phyloP scores from a whole-genome alignment of 2,888 invertebrate species.

The Polydrusus cervinus region DNA sequence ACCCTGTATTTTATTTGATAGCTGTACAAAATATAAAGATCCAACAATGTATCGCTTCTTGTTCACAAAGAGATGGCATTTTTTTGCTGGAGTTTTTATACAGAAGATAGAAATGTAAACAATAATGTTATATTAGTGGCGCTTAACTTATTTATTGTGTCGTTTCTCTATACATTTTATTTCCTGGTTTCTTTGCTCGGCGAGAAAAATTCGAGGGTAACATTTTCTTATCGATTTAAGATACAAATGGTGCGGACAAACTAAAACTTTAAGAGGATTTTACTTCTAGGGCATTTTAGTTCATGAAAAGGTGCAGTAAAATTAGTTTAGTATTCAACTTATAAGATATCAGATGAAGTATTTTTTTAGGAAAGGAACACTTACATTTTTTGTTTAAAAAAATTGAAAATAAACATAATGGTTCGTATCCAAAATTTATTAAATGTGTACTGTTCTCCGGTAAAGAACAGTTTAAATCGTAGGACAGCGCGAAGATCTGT shows the following conservation, averaged over 20 bases:
- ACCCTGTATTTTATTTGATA: too few species aligned
- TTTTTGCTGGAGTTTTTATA: too few species aligned
- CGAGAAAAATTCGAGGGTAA: too few species aligned
- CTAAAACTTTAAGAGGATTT: slow-evolving; percentile 49
- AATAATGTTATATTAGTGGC: too few species aligned
- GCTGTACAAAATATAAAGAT: too few species aligned
- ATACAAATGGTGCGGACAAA: slow-evolving; percentile 30
- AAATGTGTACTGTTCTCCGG: slow-evolving; percentile 24
- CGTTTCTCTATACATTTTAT: too few species aligned
- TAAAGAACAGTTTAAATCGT: slow-evolving; percentile 27
- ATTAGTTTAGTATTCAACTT: slow-evolving; percentile 12
- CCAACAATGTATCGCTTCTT: too few species aligned
- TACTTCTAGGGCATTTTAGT: slow-evolving; percentile 48
- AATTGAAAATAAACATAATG: too few species aligned
- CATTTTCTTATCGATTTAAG: slow-evolving; percentile 4
- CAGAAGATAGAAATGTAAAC: too few species aligned
- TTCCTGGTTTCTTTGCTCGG: too few species aligned
- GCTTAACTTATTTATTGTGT: too few species aligned
- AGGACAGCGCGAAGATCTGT: slow-evolving; percentile 23
- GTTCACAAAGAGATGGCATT: too few species aligned
- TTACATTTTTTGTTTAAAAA: background rate
- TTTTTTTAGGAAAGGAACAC: slow-evolving; percentile 2
- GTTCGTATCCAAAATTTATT: slow-evolving; percentile 39
- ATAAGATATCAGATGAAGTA: slow-evolving; percentile 10
- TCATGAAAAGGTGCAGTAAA: slow-evolving; percentile 31